Conservation (phyloP, 2,113 vertebrate genomes). For the Pseudorhombus dupliciocellatus region DNA sequence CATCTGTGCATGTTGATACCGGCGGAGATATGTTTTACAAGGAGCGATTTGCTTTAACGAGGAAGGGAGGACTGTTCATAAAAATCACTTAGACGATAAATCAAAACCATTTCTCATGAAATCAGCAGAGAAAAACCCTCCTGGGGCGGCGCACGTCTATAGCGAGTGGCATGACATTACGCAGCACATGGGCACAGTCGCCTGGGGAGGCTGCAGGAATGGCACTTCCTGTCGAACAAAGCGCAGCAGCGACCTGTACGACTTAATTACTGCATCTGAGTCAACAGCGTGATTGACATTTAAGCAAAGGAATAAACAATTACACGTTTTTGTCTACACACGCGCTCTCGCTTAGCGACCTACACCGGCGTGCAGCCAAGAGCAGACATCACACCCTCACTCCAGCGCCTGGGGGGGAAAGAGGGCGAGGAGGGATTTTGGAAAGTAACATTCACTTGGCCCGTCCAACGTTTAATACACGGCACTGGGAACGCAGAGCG, state of each 20-base stretch:
- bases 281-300: slow-evolving; percentile 16
- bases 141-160: slow-evolving; percentile 12
- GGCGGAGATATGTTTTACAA: slow-evolving; percentile 11
- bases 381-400: slow-evolving; percentile 47
- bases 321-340: slow-evolving; percentile 3
- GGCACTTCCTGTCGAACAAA: slow-evolving; percentile 31
- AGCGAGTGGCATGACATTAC: neutral
- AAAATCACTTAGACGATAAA: slow-evolving; percentile 53
- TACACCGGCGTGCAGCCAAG: slow-evolving; percentile 36
- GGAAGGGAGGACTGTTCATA: slow-evolving; percentile 42
- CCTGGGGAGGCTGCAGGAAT: slow-evolving; percentile 26
- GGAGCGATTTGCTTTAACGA: slow-evolving; percentile 39
- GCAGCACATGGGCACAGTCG: neutral
- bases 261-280: slow-evolving; percentile 3
- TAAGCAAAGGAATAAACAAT: slow-evolving; percentile 26
- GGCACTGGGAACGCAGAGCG: slow-evolving; percentile 55
- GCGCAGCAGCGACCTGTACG: neutral
- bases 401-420: slow-evolving; percentile 14
- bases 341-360: neutral
- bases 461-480: slow-evolving; percentile 60
- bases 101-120: slow-evolving; percentile 23
- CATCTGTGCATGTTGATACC: slow-evolving; percentile 40
- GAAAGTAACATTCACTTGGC: slow-evolving; percentile 64
- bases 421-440: slow-evolving; percentile 39
- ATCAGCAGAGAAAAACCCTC: slow-evolving; percentile 14